Evolutionary conservation across 1,140 invertebrate genomes (phyloP).

Genomic region (Plectus sambesii): DNA sequence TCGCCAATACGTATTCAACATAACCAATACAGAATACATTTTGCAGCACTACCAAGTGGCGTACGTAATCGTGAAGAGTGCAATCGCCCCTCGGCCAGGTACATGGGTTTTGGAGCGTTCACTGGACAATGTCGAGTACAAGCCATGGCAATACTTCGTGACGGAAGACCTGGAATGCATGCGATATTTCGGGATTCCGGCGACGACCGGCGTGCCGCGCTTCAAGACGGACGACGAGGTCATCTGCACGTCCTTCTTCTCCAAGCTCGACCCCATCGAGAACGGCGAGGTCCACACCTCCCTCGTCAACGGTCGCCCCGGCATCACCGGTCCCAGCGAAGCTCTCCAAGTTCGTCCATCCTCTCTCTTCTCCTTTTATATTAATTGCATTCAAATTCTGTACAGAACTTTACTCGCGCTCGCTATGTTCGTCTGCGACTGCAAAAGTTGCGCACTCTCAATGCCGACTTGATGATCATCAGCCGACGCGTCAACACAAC

Average conservation of each 20-base stretch:
- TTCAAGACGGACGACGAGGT: conserved; percentile 66
- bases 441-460: conserved; percentile 57
- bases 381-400: too few relatives aligned
- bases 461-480: conserved; percentile 55
- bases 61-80: conserved; percentile 75
- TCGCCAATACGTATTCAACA: too few relatives aligned
- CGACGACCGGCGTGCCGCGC: conserved; percentile 60
- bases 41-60: conserved; percentile 76
- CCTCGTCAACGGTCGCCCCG: conserved; percentile 64
- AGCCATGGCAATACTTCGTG: conserved; percentile 77
- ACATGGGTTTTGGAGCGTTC: conserved; percentile 81
- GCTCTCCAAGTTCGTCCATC: too few relatives aligned
- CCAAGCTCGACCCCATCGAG: conserved; percentile 65
- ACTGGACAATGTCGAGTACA: conserved; percentile 57
- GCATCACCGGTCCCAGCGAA: conserved; percentile 57
- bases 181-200: conserved; percentile 58
- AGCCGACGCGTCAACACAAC: conserved; percentile 28
- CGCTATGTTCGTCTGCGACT: conserved; percentile 68
- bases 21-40: too few relatives aligned
- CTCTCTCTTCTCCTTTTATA: too few relatives aligned
- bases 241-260: conserved; percentile 69
- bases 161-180: conserved; percentile 72
- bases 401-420: conserved; percentile 69
- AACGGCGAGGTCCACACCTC: conserved; percentile 79
- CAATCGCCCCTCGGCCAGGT: conserved; percentile 72